phyloP scores from a whole-genome alignment of 2,888 invertebrate genomes.

The Drosophila recens region DNA sequence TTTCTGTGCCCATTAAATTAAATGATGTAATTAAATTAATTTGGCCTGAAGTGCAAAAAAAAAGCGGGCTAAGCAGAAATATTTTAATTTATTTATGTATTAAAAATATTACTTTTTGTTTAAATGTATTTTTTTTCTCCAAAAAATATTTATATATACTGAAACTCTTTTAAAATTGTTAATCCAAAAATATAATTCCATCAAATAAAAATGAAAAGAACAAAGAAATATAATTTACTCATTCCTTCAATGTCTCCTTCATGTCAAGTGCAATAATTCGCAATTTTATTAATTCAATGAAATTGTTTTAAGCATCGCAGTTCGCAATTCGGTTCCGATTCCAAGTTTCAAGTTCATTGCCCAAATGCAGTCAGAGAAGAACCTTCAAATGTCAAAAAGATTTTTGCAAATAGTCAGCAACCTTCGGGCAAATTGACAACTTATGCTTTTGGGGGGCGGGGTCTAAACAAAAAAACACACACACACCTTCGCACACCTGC shows the following conservation, averaged over 20 bases:
- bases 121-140: too few relatives aligned
- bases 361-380: conserved; percentile 64
- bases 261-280: conserved; percentile 50
- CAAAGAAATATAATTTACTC: conserved; percentile 3
- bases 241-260: conserved; percentile 13
- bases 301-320: conserved; percentile 48
- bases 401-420: conserved; percentile 49
- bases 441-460: conserved; percentile 37
- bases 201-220: neutral
- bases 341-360: conserved; percentile 70
- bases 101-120: neutral
- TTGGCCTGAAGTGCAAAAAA: conserved; percentile 20
- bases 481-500: conserved; percentile 8
- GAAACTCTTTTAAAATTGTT: neutral
- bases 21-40: conserved; percentile 18
- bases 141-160: neutral
- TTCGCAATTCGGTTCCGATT: conserved; percentile 22
- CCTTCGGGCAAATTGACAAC: conserved; percentile 65
- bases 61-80: conserved; percentile 29
- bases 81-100: neutral
- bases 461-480: conserved; percentile 1
- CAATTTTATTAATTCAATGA: conserved; percentile 53
- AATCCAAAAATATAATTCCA: neutral
- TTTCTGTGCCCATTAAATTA: conserved; percentile 20
- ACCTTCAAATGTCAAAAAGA: conserved; percentile 69